phyloP scores from a whole-genome alignment of 92 coral and sea anemone genomes.

The Bergia puertoricense region DNA sequence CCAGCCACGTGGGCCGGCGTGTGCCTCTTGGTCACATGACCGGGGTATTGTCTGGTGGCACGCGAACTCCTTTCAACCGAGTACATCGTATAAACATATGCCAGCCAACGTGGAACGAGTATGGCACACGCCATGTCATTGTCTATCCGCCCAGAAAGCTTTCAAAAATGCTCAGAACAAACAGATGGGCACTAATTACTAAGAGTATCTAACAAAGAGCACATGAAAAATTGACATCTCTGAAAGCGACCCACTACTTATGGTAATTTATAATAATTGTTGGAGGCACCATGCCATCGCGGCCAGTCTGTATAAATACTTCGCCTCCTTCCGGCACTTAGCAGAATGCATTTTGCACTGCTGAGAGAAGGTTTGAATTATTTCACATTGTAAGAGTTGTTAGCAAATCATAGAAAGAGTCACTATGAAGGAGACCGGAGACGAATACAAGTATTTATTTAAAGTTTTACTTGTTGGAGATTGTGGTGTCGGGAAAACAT shows the following conservation, averaged over 20 bases:
- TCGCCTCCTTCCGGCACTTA: slow-evolving; percentile 1
- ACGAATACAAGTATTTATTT: slow-evolving; percentile 85
- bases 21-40: slow-evolving; percentile 39
- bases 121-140: slow-evolving; percentile 38
- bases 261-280: slow-evolving; percentile 19
- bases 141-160: slow-evolving; percentile 34
- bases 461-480: slow-evolving; percentile 93
- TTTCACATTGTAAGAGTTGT: not conserved
- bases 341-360: slow-evolving; percentile 5
- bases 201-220: slow-evolving; percentile 19
- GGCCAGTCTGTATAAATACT: slow-evolving; percentile 20
- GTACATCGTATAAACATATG: slow-evolving; percentile 61
- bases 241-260: slow-evolving; percentile 29
- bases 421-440: slow-evolving; percentile 52
- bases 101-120: slow-evolving; percentile 33
- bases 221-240: not conserved
- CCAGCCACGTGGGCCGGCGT: slow-evolving; percentile 38
- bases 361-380: slow-evolving; percentile 1
- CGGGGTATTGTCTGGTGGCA: slow-evolving; percentile 49
- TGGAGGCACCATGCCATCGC: slow-evolving; percentile 37
- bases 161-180: slow-evolving; percentile 22
- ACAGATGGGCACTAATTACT: slow-evolving; percentile 19
- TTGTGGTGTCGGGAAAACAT: slow-evolving; percentile 97
- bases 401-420: not conserved
- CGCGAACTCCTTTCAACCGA: slow-evolving; percentile 69